phyloP scores from a whole-genome alignment of 1,140 invertebrate genomes.

The Aethina tumida region DNA sequence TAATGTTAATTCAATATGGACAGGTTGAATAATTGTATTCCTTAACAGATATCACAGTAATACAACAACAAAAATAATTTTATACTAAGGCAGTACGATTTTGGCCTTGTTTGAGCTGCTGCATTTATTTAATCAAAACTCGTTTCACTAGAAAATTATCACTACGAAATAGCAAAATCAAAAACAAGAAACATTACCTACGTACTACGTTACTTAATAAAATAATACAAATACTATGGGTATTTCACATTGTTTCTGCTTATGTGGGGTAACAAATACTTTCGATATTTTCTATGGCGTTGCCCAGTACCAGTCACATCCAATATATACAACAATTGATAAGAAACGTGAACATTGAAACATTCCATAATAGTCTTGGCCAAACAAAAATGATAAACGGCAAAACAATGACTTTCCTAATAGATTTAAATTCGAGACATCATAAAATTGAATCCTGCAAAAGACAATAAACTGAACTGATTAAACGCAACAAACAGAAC shows the following conservation, averaged over 20 bases:
- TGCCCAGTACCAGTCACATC: too few species aligned
- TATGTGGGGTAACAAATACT: neutral
- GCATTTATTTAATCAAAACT: neutral
- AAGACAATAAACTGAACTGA: neutral
- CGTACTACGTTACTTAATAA: neutral
- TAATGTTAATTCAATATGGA: neutral
- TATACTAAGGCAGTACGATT: neutral
- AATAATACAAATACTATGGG: slow-evolving; percentile 1
- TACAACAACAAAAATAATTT: neutral
- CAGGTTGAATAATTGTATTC: neutral
- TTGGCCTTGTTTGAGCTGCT: too few species aligned
- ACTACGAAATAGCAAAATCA: neutral
- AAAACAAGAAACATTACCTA: slow-evolving; percentile 1
- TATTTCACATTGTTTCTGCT: neutral
- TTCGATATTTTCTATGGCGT: neutral
- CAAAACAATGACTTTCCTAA: neutral
- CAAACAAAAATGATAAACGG: too few species aligned
- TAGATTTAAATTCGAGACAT: neutral
- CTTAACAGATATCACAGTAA: slow-evolving; percentile 9
- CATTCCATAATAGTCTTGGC: too few species aligned
- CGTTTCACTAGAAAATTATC: neutral
- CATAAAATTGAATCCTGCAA: neutral
- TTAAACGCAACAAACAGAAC: neutral
- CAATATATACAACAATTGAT: too few species aligned
- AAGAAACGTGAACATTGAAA: slow-evolving; percentile 1